Evolutionary conservation across 2,888 invertebrate species (phyloP).

Genomic region (Celastrina argiolus): DNA sequence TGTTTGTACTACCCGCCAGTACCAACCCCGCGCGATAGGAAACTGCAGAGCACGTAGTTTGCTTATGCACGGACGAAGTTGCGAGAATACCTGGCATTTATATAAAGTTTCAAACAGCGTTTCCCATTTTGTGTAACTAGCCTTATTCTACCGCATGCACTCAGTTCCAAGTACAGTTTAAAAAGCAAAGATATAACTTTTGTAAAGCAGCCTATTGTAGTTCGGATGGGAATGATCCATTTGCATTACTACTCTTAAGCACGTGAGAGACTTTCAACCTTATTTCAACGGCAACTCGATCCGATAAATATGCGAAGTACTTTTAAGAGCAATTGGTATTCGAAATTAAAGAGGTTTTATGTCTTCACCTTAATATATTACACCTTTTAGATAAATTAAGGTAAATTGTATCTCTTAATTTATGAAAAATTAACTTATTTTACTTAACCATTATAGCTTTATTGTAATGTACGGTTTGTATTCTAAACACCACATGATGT

Average conservation of each 20-base stretch:
- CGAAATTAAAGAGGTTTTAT: not conserved
- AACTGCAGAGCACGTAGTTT: conserved; percentile 13
- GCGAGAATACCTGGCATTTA: conserved; percentile 16
- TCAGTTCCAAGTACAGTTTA: conserved; percentile 22
- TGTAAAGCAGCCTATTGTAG: conserved; percentile 19
- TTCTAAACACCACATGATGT: not conserved
- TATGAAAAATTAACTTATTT: too few relatives aligned
- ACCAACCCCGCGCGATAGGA: not conserved
- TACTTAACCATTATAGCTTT: too few relatives aligned
- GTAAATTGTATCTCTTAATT: too few relatives aligned
- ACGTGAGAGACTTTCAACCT: conserved; percentile 9
- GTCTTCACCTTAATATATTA: conserved; percentile 3
- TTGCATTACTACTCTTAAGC: conserved; percentile 20
- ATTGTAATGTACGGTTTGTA: not conserved
- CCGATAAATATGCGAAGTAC: not conserved
- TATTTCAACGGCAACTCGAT: conserved; percentile 1
- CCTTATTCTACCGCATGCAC: conserved; percentile 20
- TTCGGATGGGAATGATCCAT: conserved; percentile 21
- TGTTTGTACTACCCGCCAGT: not conserved
- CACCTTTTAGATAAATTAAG: not conserved
- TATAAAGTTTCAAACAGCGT: conserved; percentile 16
- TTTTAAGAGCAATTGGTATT: not conserved
- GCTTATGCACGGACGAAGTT: conserved; percentile 15
- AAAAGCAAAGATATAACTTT: conserved; percentile 22
- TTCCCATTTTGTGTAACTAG: conserved; percentile 19